A percentile compares a stretch with the other conserved stretches of the same genome.
Evolutionary conservation across 1,140 invertebrate species (phyloP).

Genomic region (Vanessa tameamea): DNA sequence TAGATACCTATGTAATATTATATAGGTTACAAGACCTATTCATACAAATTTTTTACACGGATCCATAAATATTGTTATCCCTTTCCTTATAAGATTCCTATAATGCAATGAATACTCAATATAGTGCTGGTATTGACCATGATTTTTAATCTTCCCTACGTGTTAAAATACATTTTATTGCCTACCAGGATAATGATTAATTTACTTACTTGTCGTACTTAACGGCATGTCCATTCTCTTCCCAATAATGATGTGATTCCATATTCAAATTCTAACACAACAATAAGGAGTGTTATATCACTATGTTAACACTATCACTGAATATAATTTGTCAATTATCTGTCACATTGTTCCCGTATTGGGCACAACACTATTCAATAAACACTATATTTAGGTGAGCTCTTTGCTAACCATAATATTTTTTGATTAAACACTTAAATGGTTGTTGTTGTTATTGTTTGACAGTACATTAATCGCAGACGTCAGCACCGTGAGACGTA

Average conservation of each 20-base stretch:
- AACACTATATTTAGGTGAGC: conserved; percentile 11
- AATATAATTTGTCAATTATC: conserved; percentile 30
- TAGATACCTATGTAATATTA: not conserved
- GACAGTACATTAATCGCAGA: conserved; percentile 16
- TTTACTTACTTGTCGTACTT: conserved; percentile 75
- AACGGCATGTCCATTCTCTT: conserved; percentile 71
- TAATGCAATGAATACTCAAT: not conserved
- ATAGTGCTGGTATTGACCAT: not conserved
- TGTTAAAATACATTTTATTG: not conserved
- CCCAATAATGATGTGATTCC: conserved; percentile 74
- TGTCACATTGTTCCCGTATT: conserved; percentile 48
- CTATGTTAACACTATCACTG: conserved; percentile 53
- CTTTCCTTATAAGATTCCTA: too few species aligned
- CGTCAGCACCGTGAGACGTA: conserved; percentile 42
- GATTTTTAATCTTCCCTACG: too few species aligned
- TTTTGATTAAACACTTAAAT: not conserved
- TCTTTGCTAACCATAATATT: conserved; percentile 13
- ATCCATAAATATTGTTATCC: too few species aligned
- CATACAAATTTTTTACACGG: too few species aligned
- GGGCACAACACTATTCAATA: conserved; percentile 40
- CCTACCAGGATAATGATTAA: not conserved
- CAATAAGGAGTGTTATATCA: conserved; percentile 44
- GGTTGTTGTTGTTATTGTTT: conserved; percentile 4
- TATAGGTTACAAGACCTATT: too few species aligned
- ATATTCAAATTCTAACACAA: conserved; percentile 60